Conservation (phyloP, 2,113 vertebrate genomes). For the Pampusana beccarii region DNA sequence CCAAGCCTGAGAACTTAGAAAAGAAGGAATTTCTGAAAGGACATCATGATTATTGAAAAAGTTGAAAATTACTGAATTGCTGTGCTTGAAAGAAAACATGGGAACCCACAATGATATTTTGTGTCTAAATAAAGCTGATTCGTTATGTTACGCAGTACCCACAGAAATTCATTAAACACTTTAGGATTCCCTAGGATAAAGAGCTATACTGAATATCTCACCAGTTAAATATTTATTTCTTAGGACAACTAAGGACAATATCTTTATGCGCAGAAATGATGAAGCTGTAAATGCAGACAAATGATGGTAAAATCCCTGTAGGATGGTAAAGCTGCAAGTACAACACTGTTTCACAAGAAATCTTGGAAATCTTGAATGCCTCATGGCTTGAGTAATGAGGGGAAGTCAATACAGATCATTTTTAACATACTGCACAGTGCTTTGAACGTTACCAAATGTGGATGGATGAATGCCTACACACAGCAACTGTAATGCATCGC, state of each 20-base stretch:
- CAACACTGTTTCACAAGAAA: background rate
- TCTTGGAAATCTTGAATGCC: background rate
- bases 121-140: background rate
- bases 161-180: background rate
- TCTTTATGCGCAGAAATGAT: background rate
- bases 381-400: conserved; percentile 6
- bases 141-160: background rate
- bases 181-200: background rate
- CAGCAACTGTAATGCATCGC: background rate
- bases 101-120: background rate
- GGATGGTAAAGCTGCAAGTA: background rate
- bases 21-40: background rate
- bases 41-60: background rate
- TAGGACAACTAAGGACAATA: background rate
- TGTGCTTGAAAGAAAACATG: background rate
- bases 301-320: background rate
- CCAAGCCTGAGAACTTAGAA: background rate
- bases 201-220: background rate
- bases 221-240: conserved; percentile 26
- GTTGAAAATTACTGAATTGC: background rate
- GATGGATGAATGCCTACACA: background rate
- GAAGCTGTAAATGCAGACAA: conserved; percentile 20
- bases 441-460: background rate
- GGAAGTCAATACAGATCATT: background rate
- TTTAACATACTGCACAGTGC: background rate